Conservation (phyloP, 2,113 vertebrate species). For the Mola mola region DNA sequence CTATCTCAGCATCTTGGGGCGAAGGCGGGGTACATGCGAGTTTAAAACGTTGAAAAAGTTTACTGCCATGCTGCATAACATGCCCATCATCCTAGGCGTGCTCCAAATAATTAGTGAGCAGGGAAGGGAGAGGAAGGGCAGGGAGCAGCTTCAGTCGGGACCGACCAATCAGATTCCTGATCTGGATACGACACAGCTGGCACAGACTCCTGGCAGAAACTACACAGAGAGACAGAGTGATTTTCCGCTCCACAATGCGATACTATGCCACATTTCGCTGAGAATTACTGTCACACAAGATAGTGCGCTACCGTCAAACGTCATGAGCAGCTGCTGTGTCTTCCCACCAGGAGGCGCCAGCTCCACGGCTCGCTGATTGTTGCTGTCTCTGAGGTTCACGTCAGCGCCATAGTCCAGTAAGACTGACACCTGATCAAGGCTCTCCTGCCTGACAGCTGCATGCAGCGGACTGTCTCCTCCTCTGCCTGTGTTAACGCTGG, state of each 20-base stretch:
- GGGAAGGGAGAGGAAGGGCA: slow-evolving; percentile 55
- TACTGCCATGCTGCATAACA: background rate
- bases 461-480: slow-evolving; percentile 64
- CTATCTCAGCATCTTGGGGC: no score
- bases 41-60: background rate
- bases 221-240: background rate
- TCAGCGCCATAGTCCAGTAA: slow-evolving; percentile 67
- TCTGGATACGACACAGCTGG: slow-evolving; percentile 65
- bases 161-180: slow-evolving; percentile 61
- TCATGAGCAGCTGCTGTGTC: slow-evolving; percentile 47
- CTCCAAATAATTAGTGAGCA: slow-evolving; percentile 64
- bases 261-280: background rate
- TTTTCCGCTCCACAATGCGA: background rate
- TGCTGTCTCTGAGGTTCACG: slow-evolving; percentile 48
- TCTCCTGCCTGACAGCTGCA: slow-evolving; percentile 55
- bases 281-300: background rate
- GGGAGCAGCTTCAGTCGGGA: slow-evolving; percentile 57
- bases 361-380: slow-evolving; percentile 57
- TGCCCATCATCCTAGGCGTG: slow-evolving; percentile 24
- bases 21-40: no score
- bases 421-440: slow-evolving; percentile 52
- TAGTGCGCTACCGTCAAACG: slow-evolving; percentile 54
- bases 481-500: slow-evolving; percentile 53
- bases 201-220: slow-evolving; percentile 59
- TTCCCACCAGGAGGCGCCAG: slow-evolving; percentile 54